Percentiles rank a stretch among this genome's conserved stretches.
phyloP scores from a whole-genome alignment of 2,113 vertebrate genomes.

The Mellivora capensis region DNA sequence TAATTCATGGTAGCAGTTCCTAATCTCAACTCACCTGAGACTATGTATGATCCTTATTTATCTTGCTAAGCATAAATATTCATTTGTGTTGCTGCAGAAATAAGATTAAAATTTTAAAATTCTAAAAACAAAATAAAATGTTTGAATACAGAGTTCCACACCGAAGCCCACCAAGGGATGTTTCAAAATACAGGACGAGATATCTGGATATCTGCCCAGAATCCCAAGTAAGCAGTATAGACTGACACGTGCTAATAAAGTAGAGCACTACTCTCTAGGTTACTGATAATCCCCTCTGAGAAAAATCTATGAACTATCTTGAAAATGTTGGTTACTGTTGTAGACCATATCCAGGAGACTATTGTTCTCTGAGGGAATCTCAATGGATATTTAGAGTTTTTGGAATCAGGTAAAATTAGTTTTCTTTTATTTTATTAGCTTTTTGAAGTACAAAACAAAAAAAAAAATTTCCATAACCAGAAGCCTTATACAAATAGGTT shows the following conservation, averaged over 20 bases:
- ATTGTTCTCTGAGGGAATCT: neutral
- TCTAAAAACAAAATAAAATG: neutral
- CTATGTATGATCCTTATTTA: neutral
- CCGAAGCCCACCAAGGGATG: neutral
- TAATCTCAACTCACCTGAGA: neutral
- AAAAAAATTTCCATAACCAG: neutral
- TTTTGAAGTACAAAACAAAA: neutral
- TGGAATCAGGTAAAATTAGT: neutral
- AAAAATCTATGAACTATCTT: neutral
- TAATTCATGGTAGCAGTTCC: neutral
- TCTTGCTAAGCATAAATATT: neutral
- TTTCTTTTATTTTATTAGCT: neutral
- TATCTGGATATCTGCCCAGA: neutral
- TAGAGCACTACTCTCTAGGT: neutral
- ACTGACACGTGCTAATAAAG: too few species aligned
- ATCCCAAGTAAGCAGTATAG: too few species aligned
- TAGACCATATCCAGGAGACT: neutral
- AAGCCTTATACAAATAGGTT: neutral
- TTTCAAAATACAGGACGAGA: neutral
- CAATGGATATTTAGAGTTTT: neutral
- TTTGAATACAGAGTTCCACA: neutral
- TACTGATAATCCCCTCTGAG: too few species aligned
- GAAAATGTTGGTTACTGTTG: neutral
- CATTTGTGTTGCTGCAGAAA: neutral
- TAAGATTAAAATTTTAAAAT: neutral